Base-by-base conservation (phyloP, 2,888 invertebrate genomes). In the Artemia sinica region DNA sequence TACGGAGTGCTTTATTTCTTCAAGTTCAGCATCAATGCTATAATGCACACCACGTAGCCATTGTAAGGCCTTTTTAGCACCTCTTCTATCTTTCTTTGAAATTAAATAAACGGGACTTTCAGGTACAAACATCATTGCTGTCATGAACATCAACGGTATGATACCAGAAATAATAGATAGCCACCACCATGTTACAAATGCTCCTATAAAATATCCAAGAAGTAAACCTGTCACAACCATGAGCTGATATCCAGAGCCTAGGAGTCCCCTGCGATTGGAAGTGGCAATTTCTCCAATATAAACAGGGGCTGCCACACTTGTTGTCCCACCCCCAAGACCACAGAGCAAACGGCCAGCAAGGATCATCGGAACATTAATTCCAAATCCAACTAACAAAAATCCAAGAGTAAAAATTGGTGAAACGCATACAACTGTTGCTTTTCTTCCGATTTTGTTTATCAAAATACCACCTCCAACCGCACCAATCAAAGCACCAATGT, bases 171-270 rank as follows among this genome's bases (percentile, higher is more conserved):
- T 77, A 6, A 86, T 78, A 4, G 88, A 86, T 72, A 88, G 80
- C 10, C 79, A 75, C 68, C 82, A 82, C 74, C 84, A 83, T 14
- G 81, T 79, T 0, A 86, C 82, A 72, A 83, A 78, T 0, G 86
- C 82, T 1, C 89, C 92, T 5, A 89, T 77, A 0, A 82, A 77
- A 75, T 92, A 92, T 0, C 86, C 82, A 71, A 87, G 82, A 1
- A 92, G 81, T 70, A 94, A 90, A 73, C 94, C 94, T 13, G 86
- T 77, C 0, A 88, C 88, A 70, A 93, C 81, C 84, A 89, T 86
- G 50, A 95, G 78, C 76, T 94, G 94, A 76, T 91, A 91, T 75
- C 86, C 90, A 67, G 89, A 88, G 6, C 92, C 93, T 0, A 94
- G 79, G 0, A 85, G 84, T 1, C 94, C 94, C 70, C 94, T 82